These are phyloP conservation scores for Morus bassanus DNA, from an alignment of 2,797 vertebrate genomes.

Conservation along the genomic window DNA sequence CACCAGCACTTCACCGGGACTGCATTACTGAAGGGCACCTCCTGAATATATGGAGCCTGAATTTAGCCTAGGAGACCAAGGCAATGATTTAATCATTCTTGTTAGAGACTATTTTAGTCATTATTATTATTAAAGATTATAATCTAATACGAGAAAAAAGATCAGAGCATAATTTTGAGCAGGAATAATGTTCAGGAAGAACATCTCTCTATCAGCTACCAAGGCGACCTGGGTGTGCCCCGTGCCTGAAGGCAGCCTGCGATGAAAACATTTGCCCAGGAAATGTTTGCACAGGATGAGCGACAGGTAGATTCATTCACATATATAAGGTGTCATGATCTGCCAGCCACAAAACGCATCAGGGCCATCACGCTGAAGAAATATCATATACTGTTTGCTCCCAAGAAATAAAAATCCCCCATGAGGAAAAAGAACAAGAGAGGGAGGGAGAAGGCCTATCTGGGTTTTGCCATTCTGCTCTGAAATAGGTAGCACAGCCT, in stretches of 20 bases:
- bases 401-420: not conserved
- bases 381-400: not conserved
- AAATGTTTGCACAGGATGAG: not conserved
- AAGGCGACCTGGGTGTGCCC: fast-evolving
- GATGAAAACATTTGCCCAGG: not conserved
- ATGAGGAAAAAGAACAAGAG: not conserved
- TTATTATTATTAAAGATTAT: not conserved
- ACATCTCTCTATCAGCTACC: not conserved
- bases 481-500: not conserved
- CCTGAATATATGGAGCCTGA: not conserved
- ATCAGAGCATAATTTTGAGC: not conserved
- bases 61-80: not conserved
- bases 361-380: not conserved
- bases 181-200: not conserved
- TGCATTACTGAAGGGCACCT: not conserved
- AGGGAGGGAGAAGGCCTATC: not conserved
- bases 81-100: not conserved
- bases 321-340: no score
- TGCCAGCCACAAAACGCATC: not conserved
- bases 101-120: not conserved
- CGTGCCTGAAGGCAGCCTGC: not conserved
- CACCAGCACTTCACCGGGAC: fast-evolving
- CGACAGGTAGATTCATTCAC: not conserved
- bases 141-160: not conserved
- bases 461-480: not conserved